Base-by-base conservation (phyloP, 2,888 invertebrate genomes). In the Eupithecia exiguata region DNA sequence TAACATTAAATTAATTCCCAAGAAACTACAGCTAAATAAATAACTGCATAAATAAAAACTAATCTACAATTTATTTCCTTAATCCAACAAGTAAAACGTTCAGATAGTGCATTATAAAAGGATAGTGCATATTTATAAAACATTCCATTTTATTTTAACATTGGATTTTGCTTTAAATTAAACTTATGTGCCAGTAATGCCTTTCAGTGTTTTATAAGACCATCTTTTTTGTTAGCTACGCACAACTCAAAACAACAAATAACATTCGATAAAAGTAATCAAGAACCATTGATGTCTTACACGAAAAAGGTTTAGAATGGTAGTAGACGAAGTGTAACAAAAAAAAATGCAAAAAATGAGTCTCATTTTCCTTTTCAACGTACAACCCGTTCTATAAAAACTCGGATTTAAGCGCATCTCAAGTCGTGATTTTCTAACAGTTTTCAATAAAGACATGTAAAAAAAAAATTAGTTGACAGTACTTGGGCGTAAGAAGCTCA, bases 1-100 rank as follows among this genome's bases (percentile, higher is more conserved):
- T 69, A 74, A 69, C 18, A 69, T 71, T 63, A 69, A 69, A 69
- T 62, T 66, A 73, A 62, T 70, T 69, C 69, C 74, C 67, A 71
- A 76, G 65, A 71, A 43, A 62, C 53, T 69, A 74, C 63, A 68
- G 18, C 68, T 71, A 75, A 72, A 78, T 78, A 78, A 78, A 74
- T 78, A 71, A 77, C 36, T 69, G 35, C 16, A 74, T 73, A 72
- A 61, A 78, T 74, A 67, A 71, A 76, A 62, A 70, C 40, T 71
- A 76, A 65, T 10, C 63, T 70, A 70, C n/a, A 25, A 66, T 62
- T 35, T 65, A 38, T 38, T 36, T 65, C 35, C 10, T 30, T n/a
- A 1, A 65, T 14, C 18, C 36, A 63, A 63, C 38, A 36, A n/a
- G 36, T 18, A 12, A 38, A 63, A 63, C 9, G 14, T 62, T 6